Base-by-base conservation (phyloP, 1,140 invertebrate species). In the Plodia interpunctella region DNA sequence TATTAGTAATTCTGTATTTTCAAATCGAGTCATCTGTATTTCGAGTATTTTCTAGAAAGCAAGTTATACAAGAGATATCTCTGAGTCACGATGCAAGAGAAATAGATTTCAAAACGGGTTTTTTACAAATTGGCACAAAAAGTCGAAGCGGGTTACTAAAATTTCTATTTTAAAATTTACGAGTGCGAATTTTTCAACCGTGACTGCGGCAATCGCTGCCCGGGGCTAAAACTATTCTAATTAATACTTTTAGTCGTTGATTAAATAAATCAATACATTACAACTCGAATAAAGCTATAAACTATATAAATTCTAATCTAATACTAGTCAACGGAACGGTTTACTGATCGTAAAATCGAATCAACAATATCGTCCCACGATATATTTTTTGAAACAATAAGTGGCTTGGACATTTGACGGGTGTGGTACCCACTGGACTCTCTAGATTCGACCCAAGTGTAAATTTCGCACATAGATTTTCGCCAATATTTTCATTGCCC, bases 331-430 rank as follows among this genome's bases (percentile, higher is more conserved):
- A 20, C 13, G 20, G 51, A 13, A 28, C 20, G 25, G 0, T 57
- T 62, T 53, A 62, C 28, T 50, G n/a, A 13, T 53, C 52, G 57
- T 62, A 62, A 62, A 62, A 57, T 17, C 51, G 51, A 53, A 53
- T 20, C 20, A 53, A 53, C 51, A 53, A 53, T 53, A 53, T 53
- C 51, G n/a, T 53, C 51, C 51, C 51, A 53, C 51, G 21, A 20
- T 4, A 25, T 25, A 3, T 25, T 28, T 44, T 35, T 57, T 59
- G 20, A 59, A 54, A 59, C 51, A 59, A 59, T 54, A 54, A 50
- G 32, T 21, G 11, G 32, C 51, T 44, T 59, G 51, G 58, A 49
- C 58, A 54, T 59, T 59, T 59, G 58, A 59, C 58, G 53, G 57
- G n/a, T n/a, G n/a, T n/a, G n/a, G n/a, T n/a, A n/a, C n/a, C n/a